Evolutionary conservation across 1,140 invertebrate species (phyloP).

Genomic region (Bombus huntii): DNA sequence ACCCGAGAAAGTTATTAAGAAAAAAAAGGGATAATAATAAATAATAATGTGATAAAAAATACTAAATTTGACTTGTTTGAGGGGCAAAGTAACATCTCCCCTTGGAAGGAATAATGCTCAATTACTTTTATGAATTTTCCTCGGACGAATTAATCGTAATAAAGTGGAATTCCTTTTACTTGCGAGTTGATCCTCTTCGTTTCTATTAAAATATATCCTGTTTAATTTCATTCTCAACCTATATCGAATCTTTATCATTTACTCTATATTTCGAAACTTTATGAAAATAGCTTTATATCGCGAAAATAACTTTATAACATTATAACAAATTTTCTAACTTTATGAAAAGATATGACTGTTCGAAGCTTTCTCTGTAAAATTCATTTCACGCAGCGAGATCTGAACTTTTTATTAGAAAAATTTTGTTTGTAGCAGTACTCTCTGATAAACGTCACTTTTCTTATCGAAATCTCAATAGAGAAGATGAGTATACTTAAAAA

Average conservation of each 20-base stretch:
- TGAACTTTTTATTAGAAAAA: no score
- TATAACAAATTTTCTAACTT: no score
- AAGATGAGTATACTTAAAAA: no score
- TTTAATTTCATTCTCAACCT: neutral
- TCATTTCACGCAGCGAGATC: no score
- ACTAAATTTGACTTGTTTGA: neutral
- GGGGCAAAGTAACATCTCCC: slow-evolving; percentile 1
- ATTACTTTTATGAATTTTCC: slow-evolving; percentile 22
- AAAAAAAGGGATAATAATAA: neutral
- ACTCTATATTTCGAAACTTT: neutral
- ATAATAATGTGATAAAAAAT: no score
- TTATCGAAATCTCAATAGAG: no score
- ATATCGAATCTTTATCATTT: neutral
- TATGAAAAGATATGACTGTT: no score
- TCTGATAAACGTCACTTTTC: no score
- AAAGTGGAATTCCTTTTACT: slow-evolving; percentile 18
- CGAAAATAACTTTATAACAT: no score
- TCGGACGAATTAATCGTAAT: slow-evolving; percentile 21
- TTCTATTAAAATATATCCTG: neutral
- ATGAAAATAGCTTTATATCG: no score
- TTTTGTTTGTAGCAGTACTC: no score
- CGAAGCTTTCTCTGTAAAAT: no score
- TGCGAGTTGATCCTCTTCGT: neutral
- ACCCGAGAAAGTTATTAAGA: neutral
- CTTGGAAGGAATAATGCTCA: neutral